Conservation (phyloP, 2,888 invertebrate genomes). For the Neuroscelio doddi region DNA sequence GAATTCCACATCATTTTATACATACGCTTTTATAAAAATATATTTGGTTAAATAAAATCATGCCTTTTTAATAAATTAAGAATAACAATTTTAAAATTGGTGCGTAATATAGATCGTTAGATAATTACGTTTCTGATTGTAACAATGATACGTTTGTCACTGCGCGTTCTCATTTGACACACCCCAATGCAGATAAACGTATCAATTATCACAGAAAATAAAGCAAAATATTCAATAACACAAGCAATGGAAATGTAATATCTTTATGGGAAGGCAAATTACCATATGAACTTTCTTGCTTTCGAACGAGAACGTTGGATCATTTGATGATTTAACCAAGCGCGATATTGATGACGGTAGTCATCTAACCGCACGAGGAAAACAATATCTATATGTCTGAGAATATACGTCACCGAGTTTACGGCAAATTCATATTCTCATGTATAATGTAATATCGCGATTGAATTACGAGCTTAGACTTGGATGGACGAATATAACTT, state of each 20-base stretch:
- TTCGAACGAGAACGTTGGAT: background rate
- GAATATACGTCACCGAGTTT: constrained; percentile 14
- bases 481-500: background rate
- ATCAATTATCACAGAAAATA: constrained; percentile 33
- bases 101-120: background rate
- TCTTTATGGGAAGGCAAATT: constrained; percentile 27
- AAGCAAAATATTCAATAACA: constrained; percentile 21
- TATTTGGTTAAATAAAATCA: too few relatives aligned
- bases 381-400: constrained; percentile 27
- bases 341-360: constrained; percentile 4
- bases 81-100: too few relatives aligned
- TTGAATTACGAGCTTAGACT: background rate
- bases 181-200: constrained; percentile 8
- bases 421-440: background rate
- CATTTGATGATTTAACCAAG: background rate
- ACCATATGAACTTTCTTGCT: constrained; percentile 17
- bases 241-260: constrained; percentile 35
- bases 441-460: constrained; percentile 1
- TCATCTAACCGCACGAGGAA: constrained; percentile 24
- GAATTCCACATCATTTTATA: too few relatives aligned
- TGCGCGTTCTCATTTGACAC: constrained; percentile 1
- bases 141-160: background rate
- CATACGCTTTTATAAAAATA: too few relatives aligned
- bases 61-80: too few relatives aligned
- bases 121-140: background rate